Evolutionary conservation across 2,888 invertebrate species (phyloP).

Genomic region (Ophioninae sp.): DNA sequence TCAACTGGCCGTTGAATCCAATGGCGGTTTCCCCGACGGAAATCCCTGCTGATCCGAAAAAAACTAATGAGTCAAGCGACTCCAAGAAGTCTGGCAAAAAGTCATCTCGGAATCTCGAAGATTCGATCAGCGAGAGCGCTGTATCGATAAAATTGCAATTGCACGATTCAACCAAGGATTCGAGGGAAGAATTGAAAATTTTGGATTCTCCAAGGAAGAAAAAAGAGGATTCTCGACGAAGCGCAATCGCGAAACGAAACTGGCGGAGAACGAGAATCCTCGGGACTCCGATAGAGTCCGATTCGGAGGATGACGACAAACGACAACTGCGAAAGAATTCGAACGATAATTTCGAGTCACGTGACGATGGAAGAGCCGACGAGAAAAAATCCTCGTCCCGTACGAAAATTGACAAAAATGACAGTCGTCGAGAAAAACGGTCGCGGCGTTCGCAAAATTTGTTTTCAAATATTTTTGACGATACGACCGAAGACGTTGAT

Average conservation of each 20-base stretch:
- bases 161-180: not conserved
- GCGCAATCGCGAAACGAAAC: constrained; percentile 8
- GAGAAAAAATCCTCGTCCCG: not conserved
- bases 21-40: not conserved
- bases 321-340: not conserved
- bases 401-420: not conserved
- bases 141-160: not conserved
- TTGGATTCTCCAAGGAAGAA: not conserved
- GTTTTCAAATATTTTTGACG: constrained; percentile 34
- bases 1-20: not conserved
- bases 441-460: not conserved
- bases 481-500: constrained; percentile 14
- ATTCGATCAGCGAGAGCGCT: not conserved
- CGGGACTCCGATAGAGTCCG: constrained; percentile 17
- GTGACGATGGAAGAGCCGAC: not conserved
- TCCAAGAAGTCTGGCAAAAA: not conserved
- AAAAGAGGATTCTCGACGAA: not conserved
- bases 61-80: not conserved
- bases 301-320: constrained; percentile 19
- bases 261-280: constrained; percentile 17
- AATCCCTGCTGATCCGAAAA: not conserved
- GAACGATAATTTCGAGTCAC: not conserved
- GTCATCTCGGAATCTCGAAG: not conserved
- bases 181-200: not conserved
- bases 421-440: not conserved